These are phyloP conservation scores for Chirona hameri DNA, from an alignment of 2,888 invertebrate species.

Conservation along the genomic window DNA sequence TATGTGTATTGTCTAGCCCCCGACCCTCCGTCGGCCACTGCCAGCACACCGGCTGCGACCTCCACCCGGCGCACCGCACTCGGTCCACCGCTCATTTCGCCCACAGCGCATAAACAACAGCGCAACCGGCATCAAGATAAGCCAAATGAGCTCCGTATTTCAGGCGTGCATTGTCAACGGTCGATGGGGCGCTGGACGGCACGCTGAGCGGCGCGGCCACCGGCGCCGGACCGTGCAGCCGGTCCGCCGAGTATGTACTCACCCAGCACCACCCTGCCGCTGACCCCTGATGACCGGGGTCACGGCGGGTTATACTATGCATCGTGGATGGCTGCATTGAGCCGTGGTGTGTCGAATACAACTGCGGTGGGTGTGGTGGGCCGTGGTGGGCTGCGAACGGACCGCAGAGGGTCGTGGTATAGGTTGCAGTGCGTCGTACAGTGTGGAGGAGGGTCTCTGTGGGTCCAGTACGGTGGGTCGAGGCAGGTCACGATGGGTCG, in stretches of 20 bases:
- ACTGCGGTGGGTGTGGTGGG: background rate
- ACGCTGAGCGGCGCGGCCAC: too few relatives aligned
- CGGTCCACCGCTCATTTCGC: background rate
- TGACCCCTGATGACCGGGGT: background rate
- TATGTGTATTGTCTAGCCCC: too few relatives aligned
- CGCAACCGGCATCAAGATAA: background rate
- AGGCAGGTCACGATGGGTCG: too few relatives aligned
- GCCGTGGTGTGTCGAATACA: background rate
- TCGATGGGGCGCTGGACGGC: background rate
- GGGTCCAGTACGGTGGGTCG: too few relatives aligned
- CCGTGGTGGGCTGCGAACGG: too few relatives aligned
- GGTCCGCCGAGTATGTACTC: background rate
- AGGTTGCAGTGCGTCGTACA: too few relatives aligned
- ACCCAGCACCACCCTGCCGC: background rate
- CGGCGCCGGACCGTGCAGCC: background rate
- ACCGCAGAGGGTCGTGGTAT: background rate
- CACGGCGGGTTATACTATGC: background rate
- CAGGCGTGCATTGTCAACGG: background rate
- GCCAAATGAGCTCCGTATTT: conserved; percentile 3
- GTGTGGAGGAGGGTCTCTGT: too few relatives aligned
- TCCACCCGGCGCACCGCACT: too few relatives aligned
- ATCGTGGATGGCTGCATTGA: background rate
- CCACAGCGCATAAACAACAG: background rate
- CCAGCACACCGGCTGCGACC: too few relatives aligned
- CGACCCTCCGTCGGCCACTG: too few relatives aligned